phyloP scores from a whole-genome alignment of 2,797 vertebrate genomes.

The Eidolon dupreanum region DNA sequence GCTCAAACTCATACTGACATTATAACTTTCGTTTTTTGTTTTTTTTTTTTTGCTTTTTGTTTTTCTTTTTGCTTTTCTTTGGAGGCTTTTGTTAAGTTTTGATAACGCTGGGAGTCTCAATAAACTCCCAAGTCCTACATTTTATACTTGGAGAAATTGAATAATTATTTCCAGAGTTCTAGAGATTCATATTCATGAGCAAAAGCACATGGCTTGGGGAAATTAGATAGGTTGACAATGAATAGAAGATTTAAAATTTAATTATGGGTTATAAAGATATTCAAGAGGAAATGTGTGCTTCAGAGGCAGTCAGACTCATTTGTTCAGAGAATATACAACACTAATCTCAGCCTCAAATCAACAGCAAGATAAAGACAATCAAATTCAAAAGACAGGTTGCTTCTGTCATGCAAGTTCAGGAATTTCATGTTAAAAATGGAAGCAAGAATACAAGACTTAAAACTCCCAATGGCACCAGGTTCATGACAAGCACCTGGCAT shows the following conservation, averaged over 20 bases:
- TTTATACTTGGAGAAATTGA: constrained; percentile 57
- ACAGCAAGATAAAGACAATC: neutral
- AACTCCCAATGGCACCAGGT: neutral
- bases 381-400: neutral
- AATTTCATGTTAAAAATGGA: neutral
- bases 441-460: neutral
- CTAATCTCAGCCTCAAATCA: neutral
- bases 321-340: constrained; percentile 50
- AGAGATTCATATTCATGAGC: constrained; percentile 62
- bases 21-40: too few species aligned
- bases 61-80: neutral
- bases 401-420: neutral
- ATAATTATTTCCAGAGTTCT: constrained; percentile 35
- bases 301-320: neutral
- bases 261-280: constrained; percentile 61
- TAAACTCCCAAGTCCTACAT: neutral
- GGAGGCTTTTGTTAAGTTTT: constrained; percentile 1
- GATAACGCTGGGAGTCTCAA: neutral
- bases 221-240: constrained; percentile 64
- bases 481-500: neutral
- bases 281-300: constrained; percentile 33
- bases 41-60: too few species aligned
- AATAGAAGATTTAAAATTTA: constrained; percentile 65
- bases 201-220: constrained; percentile 49
- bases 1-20: neutral